These are phyloP conservation scores for Botia almorhae DNA, from an alignment of 2,797 vertebrate genomes.

Conservation along the genomic window DNA sequence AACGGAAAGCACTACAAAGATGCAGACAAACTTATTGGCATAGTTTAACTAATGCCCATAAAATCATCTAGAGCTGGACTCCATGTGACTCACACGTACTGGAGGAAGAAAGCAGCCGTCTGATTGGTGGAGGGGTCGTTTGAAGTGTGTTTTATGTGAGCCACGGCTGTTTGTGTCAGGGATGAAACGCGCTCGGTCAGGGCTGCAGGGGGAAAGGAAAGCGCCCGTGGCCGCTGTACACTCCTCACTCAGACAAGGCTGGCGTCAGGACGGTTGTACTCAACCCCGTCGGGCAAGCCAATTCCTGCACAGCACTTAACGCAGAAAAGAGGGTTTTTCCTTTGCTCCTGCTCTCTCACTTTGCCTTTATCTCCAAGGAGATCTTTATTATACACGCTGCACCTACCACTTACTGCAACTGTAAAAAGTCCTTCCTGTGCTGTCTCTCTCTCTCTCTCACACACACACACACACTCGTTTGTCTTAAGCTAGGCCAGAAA, in stretches of 20 bases:
- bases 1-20: background rate
- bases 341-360: slow-evolving; percentile 27
- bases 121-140: background rate
- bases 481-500: too few relatives aligned
- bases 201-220: slow-evolving; percentile 14
- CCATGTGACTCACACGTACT: background rate
- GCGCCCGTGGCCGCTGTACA: slow-evolving; percentile 50
- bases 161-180: slow-evolving; percentile 16
- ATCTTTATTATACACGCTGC: slow-evolving; percentile 81
- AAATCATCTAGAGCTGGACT: slow-evolving; percentile 14
- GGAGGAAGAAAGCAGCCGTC: slow-evolving; percentile 10
- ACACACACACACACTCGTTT: background rate
- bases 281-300: slow-evolving; percentile 73
- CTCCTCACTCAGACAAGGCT: slow-evolving; percentile 69
- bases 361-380: slow-evolving; percentile 69
- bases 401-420: slow-evolving; percentile 80
- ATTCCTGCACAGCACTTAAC: slow-evolving; percentile 68
- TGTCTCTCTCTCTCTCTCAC: slow-evolving; percentile 42
- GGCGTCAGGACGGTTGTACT: slow-evolving; percentile 69
- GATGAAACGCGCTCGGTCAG: slow-evolving; percentile 32
- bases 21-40: background rate
- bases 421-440: slow-evolving; percentile 76
- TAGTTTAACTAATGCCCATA: background rate
- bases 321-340: slow-evolving; percentile 52
- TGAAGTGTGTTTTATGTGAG: slow-evolving; percentile 39